Percentiles rank a stretch among this genome's conserved stretches.
phyloP scores from a whole-genome alignment of 1,140 invertebrate genomes.

The Andricus grossulariae region DNA sequence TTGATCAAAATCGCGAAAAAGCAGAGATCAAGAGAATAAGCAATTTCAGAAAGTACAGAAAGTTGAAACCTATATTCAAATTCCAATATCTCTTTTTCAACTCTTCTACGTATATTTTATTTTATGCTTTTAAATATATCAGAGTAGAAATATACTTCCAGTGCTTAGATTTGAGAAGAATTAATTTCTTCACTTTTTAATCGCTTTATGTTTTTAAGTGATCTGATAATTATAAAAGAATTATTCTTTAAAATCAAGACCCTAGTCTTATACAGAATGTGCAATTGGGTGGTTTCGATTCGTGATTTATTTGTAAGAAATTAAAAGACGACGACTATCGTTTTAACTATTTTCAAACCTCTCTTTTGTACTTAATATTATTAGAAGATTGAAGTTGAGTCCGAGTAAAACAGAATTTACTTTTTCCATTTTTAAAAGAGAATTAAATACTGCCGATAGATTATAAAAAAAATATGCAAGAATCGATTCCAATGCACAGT shows the following conservation, averaged over 20 bases:
- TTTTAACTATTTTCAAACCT: too few species aligned
- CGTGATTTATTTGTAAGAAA: too few species aligned
- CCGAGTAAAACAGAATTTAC: neutral
- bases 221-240: slow-evolving; percentile 3
- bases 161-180: neutral
- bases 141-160: too few species aligned
- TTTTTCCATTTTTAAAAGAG: neutral
- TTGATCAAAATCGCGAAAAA: neutral
- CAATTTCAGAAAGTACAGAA: neutral
- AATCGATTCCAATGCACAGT: slow-evolving; percentile 3
- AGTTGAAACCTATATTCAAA: neutral
- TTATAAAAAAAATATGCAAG: neutral
- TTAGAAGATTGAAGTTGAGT: too few species aligned
- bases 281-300: slow-evolving; percentile 18
- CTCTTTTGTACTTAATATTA: too few species aligned
- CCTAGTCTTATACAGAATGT: slow-evolving; percentile 8
- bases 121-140: too few species aligned
- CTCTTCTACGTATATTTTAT: too few species aligned
- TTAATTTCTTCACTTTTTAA: neutral
- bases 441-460: neutral
- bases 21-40: neutral
- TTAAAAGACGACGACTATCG: too few species aligned
- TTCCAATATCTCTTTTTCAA: too few species aligned
- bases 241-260: neutral
- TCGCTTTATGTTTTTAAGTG: neutral